Evolutionary conservation across 2,888 invertebrate genomes (phyloP).

Genomic region (Hipparchia sbordonii): DNA sequence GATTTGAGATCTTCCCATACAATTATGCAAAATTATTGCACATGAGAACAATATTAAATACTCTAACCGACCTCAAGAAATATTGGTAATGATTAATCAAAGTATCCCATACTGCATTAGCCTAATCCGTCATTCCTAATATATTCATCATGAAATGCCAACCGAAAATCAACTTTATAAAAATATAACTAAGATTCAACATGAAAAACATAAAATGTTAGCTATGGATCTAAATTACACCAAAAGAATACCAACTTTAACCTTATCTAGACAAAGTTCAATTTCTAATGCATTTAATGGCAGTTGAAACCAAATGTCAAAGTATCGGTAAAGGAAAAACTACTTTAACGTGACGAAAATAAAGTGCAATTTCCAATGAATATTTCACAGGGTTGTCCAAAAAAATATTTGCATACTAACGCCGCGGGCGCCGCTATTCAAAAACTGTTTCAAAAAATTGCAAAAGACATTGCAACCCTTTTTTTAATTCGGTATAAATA

Average conservation of each 20-base stretch:
- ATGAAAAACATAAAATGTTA: neutral
- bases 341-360: neutral
- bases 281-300: neutral
- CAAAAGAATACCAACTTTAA: neutral
- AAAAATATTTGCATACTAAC: constrained; percentile 45
- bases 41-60: constrained; percentile 44
- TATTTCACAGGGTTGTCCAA: constrained; percentile 32
- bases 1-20: constrained; percentile 35
- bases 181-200: neutral
- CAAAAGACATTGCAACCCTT: constrained; percentile 1
- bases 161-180: constrained; percentile 24
- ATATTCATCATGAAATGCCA: constrained; percentile 11
- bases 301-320: neutral
- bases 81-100: constrained; percentile 49
- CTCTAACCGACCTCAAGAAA: constrained; percentile 40
- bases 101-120: constrained; percentile 22
- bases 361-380: constrained; percentile 31
- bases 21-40: constrained; percentile 40
- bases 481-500: constrained; percentile 41
- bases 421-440: constrained; percentile 42
- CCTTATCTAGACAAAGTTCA: neutral
- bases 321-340: neutral
- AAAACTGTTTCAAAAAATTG: constrained; percentile 7
- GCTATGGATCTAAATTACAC: neutral
- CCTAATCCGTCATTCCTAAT: constrained; percentile 20